Percentiles rank a stretch among this genome's conserved stretches.
Conservation (phyloP, 2,113 vertebrate species). For the Steatornis caripensis region DNA sequence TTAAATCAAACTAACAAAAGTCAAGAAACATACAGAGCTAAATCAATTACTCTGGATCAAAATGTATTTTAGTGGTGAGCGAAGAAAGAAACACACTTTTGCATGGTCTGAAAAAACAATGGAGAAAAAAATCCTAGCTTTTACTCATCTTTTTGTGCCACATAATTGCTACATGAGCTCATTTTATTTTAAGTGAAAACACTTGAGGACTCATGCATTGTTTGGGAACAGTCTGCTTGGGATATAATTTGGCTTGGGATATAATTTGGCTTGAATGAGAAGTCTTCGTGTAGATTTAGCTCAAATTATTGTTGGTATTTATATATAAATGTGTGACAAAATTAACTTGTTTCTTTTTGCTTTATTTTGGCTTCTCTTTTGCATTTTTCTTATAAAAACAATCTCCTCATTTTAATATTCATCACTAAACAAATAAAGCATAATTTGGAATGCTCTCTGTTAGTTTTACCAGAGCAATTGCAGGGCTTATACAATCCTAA, state of each 20-base stretch:
- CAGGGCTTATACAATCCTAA: background rate
- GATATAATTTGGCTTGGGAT: constrained; percentile 41
- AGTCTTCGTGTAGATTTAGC: background rate
- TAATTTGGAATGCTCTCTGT: background rate
- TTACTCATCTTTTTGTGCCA: background rate
- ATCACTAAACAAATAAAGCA: constrained; percentile 12
- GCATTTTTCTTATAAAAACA: constrained; percentile 34
- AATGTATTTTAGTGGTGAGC: background rate
- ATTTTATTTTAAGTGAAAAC: background rate
- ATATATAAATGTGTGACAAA: background rate
- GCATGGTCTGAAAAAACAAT: background rate
- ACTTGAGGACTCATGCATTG: constrained; percentile 17
- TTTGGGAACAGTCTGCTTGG: constrained; percentile 32
- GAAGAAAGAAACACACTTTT: background rate
- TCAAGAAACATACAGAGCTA: background rate
- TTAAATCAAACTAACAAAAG: constrained; percentile 25
- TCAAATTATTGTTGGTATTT: constrained; percentile 40
- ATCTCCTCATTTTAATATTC: background rate
- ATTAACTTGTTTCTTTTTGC: background rate
- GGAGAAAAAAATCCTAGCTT: background rate
- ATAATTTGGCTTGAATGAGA: constrained; percentile 45
- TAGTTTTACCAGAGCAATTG: background rate
- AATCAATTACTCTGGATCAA: background rate
- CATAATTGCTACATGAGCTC: constrained; percentile 14
- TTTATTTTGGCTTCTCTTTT: constrained; percentile 26